Base-by-base conservation (phyloP, 1,140 invertebrate species). In the Mya arenaria region DNA sequence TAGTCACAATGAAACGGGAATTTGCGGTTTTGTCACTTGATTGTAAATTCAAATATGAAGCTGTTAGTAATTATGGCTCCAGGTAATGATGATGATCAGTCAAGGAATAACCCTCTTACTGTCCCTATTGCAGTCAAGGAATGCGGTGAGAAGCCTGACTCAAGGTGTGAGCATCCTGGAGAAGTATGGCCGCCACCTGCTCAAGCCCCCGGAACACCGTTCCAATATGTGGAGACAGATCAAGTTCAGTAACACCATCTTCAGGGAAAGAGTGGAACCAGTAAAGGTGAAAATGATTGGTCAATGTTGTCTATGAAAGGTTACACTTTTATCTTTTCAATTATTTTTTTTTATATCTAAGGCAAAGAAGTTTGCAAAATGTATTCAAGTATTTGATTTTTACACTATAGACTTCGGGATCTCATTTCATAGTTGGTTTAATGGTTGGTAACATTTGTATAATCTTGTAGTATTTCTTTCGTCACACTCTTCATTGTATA, bases 181-280 rank as follows among this genome's bases (percentile, higher is more conserved):
- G 71, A 86, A 87, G 44, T 88, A 88, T 83, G 84, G 83, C 17
- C 82, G 87, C 15, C 84, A 88, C 62, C 66, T 88, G 23, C 41
- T 88, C 28, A 88, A 87, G 41, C 84, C 85, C 3, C 34, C 25
- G 0, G 48, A 63, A 30, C 28, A 25, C 36, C 62, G 87, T 13
- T 80, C 84, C 15, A 71, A 81, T 19, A 75, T 83, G 68, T 88
- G 87, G 87, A 75, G 80, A 69, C 74, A 81, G 23, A 83, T 88
- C 44, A 86, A 87, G 68, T 87, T 83, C 72, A 82, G 71, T 32
- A 88, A 88, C 41, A 39, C 65, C 25, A 84, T 88, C 28, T 88
- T 83, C 72, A 79, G 66, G 39, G 84, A 86, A 13, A 68, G 82
- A 30, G 85, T 88, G 6, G 66, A 84, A 30, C 44, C 75, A 62